Percentiles rank a stretch among this genome's conserved stretches.
These are phyloP conservation scores for Lagopus leucura DNA, from an alignment of 2,113 vertebrate species.

Conservation along the genomic window DNA sequence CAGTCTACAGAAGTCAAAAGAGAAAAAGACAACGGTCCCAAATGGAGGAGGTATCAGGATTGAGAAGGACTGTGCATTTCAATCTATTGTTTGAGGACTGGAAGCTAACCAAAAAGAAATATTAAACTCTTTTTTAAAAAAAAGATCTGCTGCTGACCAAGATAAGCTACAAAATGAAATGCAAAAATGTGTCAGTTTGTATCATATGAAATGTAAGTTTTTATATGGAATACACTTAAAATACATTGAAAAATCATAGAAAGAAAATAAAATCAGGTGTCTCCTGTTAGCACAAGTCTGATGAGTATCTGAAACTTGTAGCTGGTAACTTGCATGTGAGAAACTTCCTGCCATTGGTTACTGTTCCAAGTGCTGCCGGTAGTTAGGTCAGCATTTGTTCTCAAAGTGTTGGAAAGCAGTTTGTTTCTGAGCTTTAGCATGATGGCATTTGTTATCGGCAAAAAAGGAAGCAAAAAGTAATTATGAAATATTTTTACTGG, in stretches of 20 bases:
- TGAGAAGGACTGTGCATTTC: constrained; percentile 61
- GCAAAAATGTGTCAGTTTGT: neutral
- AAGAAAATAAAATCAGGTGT: constrained; percentile 41
- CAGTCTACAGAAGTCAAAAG: constrained; percentile 75
- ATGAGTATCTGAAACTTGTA: constrained; percentile 55
- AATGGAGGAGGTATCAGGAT: constrained; percentile 67
- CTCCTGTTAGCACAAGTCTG: constrained; percentile 25
- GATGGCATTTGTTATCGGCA: constrained; percentile 51
- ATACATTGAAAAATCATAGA: neutral
- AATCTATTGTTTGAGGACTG: constrained; percentile 47
- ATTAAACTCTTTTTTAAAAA: neutral
- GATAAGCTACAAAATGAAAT: neutral
- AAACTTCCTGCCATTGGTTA: constrained; percentile 46
- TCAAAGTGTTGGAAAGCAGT: constrained; percentile 31
- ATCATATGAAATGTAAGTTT: constrained; percentile 8
- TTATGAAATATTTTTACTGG: constrained; percentile 62
- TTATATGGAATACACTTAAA: neutral
- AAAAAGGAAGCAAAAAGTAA: constrained; percentile 70
- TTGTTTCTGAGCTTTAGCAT: constrained; percentile 65
- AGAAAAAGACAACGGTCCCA: constrained; percentile 65
- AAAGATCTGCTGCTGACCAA: neutral
- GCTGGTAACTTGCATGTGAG: constrained; percentile 37
- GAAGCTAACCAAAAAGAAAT: constrained; percentile 45
- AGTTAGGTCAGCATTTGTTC: constrained; percentile 10
- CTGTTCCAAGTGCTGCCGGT: neutral